Base-by-base conservation (phyloP, 2,113 vertebrate species). In the Dasyurus viverrinus region DNA sequence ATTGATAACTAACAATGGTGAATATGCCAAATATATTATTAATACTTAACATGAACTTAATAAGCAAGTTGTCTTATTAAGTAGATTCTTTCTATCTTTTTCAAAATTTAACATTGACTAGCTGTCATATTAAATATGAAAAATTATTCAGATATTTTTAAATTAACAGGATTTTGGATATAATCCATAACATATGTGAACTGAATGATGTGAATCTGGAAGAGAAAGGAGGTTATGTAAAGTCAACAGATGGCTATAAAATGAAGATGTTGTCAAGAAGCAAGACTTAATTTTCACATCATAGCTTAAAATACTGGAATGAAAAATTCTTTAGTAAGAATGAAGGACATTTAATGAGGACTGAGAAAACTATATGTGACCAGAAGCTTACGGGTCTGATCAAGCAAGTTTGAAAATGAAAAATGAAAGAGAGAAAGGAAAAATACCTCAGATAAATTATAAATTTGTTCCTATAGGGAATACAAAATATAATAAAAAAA, bases 71-170 rank as follows among this genome's bases (percentile, higher is more conserved):
- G 68, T 16, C 42, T 42, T 84, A 22, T 84, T 84, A 84, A 84
- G n/a, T 19, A 84, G 36, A 23, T 84, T 84, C 68, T 76, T 76
- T 76, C 68, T 84, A n/a, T n/a, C 36, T 16, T 84, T 84, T 84
- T 16, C 68, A 84, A 42, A 84, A 23, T 84, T 84, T 42, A 22
- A 42, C n/a, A 84, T 84, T 91, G 60, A 89, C 92, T 47, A 95
- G 30, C 57, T 94, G 89, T 47, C 36, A 93, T 36, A 16, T 93
- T 93, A 96, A 53, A 30, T 89, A 54, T 50, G 24, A 95, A 22
- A 12, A 12, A 36, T n/a, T 89, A 84, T 93, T 57, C 50, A 90
- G n/a, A 89, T 92, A 27, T 84, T 6, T 92, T 89, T 93, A 93
- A 92, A 89, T 91, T 93, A 55, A 91, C n/a, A 92, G 3, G 5